These are phyloP conservation scores for Lonchura striata DNA, from an alignment of 2,113 vertebrate species.

Conservation along the genomic window DNA sequence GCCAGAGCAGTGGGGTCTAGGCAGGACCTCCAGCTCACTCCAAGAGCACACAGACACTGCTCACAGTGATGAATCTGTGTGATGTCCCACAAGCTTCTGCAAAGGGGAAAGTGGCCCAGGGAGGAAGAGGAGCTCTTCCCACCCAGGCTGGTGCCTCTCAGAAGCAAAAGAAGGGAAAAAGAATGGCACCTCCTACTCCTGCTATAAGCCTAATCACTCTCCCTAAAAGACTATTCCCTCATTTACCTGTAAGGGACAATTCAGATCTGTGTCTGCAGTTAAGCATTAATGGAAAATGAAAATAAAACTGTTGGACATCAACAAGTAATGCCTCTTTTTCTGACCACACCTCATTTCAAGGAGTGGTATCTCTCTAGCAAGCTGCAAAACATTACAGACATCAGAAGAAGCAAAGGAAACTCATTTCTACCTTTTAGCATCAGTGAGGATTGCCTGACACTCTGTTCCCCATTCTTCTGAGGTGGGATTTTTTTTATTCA, in stretches of 20 bases:
- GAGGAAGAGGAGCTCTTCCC: background rate
- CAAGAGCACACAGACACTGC: background rate
- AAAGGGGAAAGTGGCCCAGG: background rate
- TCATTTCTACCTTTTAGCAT: background rate
- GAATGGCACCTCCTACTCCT: background rate
- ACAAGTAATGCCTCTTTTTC: background rate
- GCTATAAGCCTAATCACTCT: background rate
- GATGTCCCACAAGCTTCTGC: background rate
- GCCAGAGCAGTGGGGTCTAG: rapidly evolving
- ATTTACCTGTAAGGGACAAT: background rate
- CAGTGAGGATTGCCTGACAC: background rate
- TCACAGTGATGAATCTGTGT: background rate
- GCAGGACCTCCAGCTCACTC: background rate
- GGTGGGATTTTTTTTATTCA: background rate
- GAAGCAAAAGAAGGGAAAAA: background rate
- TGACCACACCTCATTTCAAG: background rate
- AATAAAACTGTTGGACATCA: background rate
- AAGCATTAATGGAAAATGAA: background rate
- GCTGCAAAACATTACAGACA: background rate
- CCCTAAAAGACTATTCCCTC: background rate
- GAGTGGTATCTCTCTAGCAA: background rate
- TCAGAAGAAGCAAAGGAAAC: background rate
- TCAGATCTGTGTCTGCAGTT: background rate
- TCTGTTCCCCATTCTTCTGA: background rate
- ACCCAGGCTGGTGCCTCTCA: background rate